Percentiles rank a stretch among this genome's conserved stretches.
phyloP scores from a whole-genome alignment of 2,797 vertebrate species.

The Triplophysa yarkandensis region DNA sequence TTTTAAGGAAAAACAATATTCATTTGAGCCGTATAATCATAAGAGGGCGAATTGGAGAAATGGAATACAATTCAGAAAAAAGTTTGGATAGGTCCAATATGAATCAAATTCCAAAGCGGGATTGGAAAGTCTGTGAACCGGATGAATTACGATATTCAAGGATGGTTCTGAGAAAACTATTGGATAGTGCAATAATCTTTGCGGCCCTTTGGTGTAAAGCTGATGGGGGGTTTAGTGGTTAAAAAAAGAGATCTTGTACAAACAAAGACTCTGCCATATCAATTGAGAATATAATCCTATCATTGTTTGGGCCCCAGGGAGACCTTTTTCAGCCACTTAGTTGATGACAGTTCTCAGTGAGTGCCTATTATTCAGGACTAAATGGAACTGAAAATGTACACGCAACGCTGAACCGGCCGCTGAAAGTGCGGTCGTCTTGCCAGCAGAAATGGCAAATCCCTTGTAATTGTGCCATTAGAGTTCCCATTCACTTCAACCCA shows the following conservation, averaged over 20 bases:
- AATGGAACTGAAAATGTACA: slow-evolving; percentile 62
- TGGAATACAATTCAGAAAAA: neutral
- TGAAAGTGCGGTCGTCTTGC: slow-evolving; percentile 56
- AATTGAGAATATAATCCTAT: slow-evolving; percentile 56
- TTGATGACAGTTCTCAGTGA: slow-evolving; percentile 61
- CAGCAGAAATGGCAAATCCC: slow-evolving; percentile 61
- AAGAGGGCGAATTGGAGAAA: neutral
- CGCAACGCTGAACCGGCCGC: slow-evolving; percentile 59
- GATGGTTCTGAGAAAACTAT: slow-evolving; percentile 11
- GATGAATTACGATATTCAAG: slow-evolving; percentile 5
- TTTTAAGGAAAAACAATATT: neutral
- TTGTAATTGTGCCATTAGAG: slow-evolving; percentile 67
- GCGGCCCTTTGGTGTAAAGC: slow-evolving; percentile 36
- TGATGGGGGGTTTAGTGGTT: slow-evolving; percentile 40
- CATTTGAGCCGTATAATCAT: neutral
- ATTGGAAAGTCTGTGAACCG: neutral
- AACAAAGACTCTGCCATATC: slow-evolving; percentile 58
- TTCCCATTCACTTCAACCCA: slow-evolving; percentile 66
- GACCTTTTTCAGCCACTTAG: slow-evolving; percentile 54
- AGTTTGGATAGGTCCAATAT: neutral
- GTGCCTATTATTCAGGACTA: slow-evolving; percentile 63
- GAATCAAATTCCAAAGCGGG: neutral
- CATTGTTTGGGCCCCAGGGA: slow-evolving; percentile 58
- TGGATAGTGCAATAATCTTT: slow-evolving; percentile 40
- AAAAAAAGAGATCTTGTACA: slow-evolving; percentile 40